Evolutionary conservation across 2,113 vertebrate species (phyloP).

Genomic region (Anarhynchus alexandrinus): DNA sequence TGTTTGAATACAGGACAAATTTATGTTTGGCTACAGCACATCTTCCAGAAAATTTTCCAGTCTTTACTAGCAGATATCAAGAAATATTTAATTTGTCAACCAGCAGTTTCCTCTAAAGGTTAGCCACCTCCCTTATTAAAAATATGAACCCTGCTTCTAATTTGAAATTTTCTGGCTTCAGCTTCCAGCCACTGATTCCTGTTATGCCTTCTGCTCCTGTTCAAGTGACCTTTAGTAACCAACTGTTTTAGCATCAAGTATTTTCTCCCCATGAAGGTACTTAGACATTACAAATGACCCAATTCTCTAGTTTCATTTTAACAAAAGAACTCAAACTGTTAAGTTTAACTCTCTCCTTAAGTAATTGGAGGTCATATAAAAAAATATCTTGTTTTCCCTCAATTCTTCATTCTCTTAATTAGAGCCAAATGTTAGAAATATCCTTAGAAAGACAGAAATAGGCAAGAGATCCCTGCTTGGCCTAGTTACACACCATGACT

Average conservation of each 20-base stretch:
- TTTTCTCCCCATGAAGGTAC: background rate
- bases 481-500: conserved; percentile 41
- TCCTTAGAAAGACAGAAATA: conserved; percentile 49
- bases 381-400: background rate
- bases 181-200: background rate
- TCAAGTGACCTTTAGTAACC: background rate
- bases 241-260: background rate
- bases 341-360: background rate
- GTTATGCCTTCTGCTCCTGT: background rate
- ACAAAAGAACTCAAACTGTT: background rate
- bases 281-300: background rate
- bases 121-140: conserved; percentile 1
- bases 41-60: background rate
- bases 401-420: conserved; percentile 46
- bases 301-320: background rate
- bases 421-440: conserved; percentile 48
- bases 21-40: background rate
- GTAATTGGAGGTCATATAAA: background rate
- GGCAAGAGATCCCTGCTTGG: conserved; percentile 33
- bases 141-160: background rate
- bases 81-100: background rate
- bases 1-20: background rate
- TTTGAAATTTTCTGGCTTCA: background rate
- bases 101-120: background rate
- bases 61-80: background rate